phyloP scores from a whole-genome alignment of 2,113 vertebrate genomes.

The Lepus americanus region DNA sequence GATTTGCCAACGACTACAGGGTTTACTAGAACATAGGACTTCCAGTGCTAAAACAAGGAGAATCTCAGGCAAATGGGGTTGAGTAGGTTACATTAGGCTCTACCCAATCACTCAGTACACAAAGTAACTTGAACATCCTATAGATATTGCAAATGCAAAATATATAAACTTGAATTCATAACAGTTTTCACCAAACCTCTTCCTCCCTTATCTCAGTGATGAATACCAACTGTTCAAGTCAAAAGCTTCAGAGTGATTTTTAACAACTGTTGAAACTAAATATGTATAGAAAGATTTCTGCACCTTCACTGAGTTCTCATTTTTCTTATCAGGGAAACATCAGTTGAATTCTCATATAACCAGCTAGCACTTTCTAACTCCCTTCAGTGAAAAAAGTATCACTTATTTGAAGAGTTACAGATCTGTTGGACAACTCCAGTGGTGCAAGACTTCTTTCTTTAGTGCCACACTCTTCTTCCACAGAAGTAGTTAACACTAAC shows the following conservation, averaged over 20 bases:
- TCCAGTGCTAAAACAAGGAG: neutral
- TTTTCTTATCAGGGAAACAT: neutral
- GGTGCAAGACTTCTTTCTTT: neutral
- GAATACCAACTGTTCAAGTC: neutral
- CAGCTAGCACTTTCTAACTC: constrained; percentile 3
- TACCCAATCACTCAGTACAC: neutral
- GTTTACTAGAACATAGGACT: neutral
- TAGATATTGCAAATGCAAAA: neutral
- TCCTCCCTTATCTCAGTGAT: neutral
- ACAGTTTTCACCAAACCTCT: neutral
- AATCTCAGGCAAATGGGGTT: neutral
- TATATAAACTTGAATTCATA: neutral
- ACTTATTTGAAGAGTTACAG: constrained; percentile 15
- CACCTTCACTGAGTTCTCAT: neutral
- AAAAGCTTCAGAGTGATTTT: neutral
- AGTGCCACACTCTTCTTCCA: neutral
- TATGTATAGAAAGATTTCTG: neutral
- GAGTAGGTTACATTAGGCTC: neutral
- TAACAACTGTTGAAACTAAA: neutral
- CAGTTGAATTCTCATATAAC: neutral
- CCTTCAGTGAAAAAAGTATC: neutral
- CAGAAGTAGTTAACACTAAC: constrained; percentile 5
- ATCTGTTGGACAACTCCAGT: neutral
- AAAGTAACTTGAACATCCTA: neutral
- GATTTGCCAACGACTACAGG: neutral